Conservation (phyloP, 2,113 vertebrate species). For the Rousettus leschenaultii region DNA sequence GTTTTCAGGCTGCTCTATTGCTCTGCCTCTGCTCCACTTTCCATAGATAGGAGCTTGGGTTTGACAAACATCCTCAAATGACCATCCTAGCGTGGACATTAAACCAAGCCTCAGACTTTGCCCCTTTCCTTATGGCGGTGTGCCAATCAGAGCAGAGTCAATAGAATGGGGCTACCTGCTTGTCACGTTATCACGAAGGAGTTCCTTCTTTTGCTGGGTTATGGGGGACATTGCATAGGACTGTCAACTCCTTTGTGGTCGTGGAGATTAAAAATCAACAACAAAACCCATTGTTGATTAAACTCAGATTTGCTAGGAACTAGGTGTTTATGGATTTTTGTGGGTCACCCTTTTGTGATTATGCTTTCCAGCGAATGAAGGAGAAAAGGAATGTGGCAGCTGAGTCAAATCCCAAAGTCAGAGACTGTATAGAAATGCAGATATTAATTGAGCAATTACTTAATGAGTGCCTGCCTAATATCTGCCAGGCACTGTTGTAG, state of each 20-base stretch:
- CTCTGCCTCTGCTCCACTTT: constrained; percentile 58
- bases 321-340: not conserved
- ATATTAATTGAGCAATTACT: not conserved
- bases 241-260: not conserved
- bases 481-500: not conserved
- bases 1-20: not conserved
- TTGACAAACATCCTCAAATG: constrained; percentile 26
- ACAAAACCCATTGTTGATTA: not conserved
- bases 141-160: not conserved
- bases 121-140: not conserved
- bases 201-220: not conserved
- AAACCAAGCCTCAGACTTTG: constrained; percentile 49
- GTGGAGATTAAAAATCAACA: not conserved
- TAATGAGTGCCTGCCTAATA: not conserved
- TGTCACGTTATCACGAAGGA: not conserved
- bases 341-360: not conserved
- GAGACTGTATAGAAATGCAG: not conserved
- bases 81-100: not conserved
- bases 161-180: not conserved
- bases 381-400: not conserved
- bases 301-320: not conserved
- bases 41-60: constrained; percentile 48
- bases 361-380: not conserved
- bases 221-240: not conserved
- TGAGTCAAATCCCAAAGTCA: not conserved